Base-by-base conservation (phyloP, 1,140 invertebrate species). In the Cotesia typhae region DNA sequence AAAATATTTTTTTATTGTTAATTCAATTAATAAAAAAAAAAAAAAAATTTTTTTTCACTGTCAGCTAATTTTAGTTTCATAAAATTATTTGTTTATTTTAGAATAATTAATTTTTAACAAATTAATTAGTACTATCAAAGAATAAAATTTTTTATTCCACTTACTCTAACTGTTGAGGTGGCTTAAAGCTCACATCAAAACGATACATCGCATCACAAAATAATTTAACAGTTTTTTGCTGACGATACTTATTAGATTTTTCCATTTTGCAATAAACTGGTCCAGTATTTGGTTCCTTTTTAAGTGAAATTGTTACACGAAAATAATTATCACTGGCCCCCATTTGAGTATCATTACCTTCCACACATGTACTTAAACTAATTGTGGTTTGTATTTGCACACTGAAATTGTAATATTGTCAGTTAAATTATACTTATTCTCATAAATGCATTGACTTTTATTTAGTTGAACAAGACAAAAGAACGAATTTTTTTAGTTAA, bases 221-320 rank as follows among this genome's bases (percentile, higher is more conserved):
- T 4, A 89, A 72, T 75, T 89, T 89, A 20, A 89, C 84, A 4
- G 88, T 89, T 69, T 88, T 88, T 37, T 84, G 75, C 72, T 88
- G 88, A 3, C 85, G 82, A 65, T 88, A 88, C 17, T 84, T 81
- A 10, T 81, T 81, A 9, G 84, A 83, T 0, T 84, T 88, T 71
- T 89, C 88, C 86, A 88, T 87, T 75, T 89, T 89, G 73, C 87
- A 88, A 74, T 82, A 89, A 37, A 88, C 86, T 53, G 87, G 85
- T 55, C 82, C 82, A 38, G 83, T 85, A 5, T 79, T 81, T 4
- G 87, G 87, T 78, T 88, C 87, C 63, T 82, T 86, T 47, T 82
- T 83, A 12, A 88, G 80, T 9, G 85, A 87, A 71, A 89, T 76
- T 57, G 87, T 88, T 67, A 88, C 83, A 57, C 87, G 86, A 79